phyloP scores from a whole-genome alignment of 2,888 invertebrate species.

The Sicus ferrugineus region DNA sequence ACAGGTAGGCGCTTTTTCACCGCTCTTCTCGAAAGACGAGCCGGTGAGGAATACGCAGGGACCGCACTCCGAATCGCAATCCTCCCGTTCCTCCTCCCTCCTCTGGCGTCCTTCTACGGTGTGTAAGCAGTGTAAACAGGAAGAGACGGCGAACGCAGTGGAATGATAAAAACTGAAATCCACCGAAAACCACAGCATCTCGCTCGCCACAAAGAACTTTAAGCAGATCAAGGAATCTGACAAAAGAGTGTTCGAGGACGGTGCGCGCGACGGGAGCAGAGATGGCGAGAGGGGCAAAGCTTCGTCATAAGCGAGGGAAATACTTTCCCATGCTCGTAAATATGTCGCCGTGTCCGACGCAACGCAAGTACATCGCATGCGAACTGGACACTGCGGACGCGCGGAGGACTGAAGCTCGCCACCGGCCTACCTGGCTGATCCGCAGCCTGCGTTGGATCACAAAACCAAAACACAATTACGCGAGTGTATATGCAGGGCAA shows the following conservation, averaged over 20 bases:
- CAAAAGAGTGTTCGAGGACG: neutral
- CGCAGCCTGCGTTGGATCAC: neutral
- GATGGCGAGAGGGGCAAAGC: neutral
- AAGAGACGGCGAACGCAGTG: neutral
- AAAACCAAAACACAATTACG: slow-evolving; percentile 59
- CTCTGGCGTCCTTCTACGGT: neutral
- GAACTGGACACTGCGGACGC: slow-evolving; percentile 25
- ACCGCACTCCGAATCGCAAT: neutral
- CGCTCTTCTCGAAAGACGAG: neutral
- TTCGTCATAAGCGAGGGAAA: slow-evolving; percentile 1
- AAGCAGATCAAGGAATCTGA: slow-evolving; percentile 23
- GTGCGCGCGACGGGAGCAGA: neutral
- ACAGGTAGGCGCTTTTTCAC: slow-evolving; percentile 21
- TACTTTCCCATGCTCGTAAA: slow-evolving; percentile 35
- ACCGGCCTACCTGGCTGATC: slow-evolving; percentile 4
- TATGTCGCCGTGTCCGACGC: slow-evolving; percentile 24
- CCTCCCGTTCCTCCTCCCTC: neutral
- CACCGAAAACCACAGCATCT: slow-evolving; percentile 33
- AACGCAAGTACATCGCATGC: neutral
- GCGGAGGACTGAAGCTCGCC: neutral
- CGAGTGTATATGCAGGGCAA: slow-evolving; percentile 61
- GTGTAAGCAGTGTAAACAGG: neutral
- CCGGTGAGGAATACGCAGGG: neutral
- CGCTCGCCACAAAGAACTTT: slow-evolving; percentile 21
- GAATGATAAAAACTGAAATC: neutral